Evolutionary conservation across 2,888 invertebrate species (phyloP).

Genomic region (Biston betularia): DNA sequence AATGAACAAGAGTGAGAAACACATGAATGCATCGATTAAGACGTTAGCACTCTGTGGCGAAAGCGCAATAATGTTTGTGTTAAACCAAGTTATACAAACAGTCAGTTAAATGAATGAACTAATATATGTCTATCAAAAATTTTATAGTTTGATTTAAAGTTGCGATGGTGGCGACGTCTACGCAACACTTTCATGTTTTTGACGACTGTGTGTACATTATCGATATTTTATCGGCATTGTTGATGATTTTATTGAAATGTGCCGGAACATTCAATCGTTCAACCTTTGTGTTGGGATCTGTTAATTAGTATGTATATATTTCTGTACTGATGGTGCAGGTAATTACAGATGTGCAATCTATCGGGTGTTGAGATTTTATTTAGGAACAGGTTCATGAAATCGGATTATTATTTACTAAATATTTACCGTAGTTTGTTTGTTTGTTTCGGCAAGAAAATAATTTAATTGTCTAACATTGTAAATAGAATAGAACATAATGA

Average conservation of each 20-base stretch:
- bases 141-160: background rate
- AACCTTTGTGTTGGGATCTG: conserved; percentile 31
- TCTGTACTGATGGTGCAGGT: background rate
- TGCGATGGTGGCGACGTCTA: background rate
- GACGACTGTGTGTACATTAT: conserved; percentile 37
- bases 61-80: conserved; percentile 30
- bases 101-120: background rate
- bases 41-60: conserved; percentile 61
- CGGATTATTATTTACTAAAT: background rate
- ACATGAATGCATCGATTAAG: conserved; percentile 67
- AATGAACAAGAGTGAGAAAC: conserved; percentile 45
- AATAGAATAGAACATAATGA: no score
- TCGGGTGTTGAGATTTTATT: background rate
- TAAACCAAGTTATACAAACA: background rate
- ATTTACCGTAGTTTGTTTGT: no score
- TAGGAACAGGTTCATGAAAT: background rate
- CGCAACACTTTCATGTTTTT: background rate
- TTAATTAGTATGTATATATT: conserved; percentile 4
- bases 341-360: background rate
- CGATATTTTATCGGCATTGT: conserved; percentile 43
- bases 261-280: conserved; percentile 28
- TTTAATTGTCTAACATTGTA: no score
- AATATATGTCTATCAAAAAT: background rate
- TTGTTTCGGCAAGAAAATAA: no score
- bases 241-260: conserved; percentile 46